Evolutionary conservation across 2,888 invertebrate species (phyloP), one percentile per base, ranked within the genome.

Genomic region (Pristionchus fissidentatus): DNA sequence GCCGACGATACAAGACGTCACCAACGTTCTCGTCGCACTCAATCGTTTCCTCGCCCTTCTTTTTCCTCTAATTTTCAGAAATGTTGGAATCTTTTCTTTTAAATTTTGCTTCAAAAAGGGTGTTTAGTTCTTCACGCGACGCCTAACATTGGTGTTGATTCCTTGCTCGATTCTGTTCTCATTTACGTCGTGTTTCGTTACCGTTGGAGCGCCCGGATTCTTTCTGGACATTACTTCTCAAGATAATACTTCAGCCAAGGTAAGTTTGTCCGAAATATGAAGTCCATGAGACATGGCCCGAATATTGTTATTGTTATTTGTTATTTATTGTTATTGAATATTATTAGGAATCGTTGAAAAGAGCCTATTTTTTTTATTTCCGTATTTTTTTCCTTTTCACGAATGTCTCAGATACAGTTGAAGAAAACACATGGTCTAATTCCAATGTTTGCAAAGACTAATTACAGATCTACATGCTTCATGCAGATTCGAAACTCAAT

Each of bases 381-480:
- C n/a, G n/a, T n/a, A n/a, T n/a, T n/a, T n/a, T n/a, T n/a, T n/a
- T n/a, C n/a, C n/a, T n/a, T n/a, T n/a, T n/a, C n/a, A n/a, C n/a
- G n/a, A n/a, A n/a, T n/a, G n/a, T n/a, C n/a, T n/a, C n/a, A n/a
- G n/a, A n/a, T n/a, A n/a, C n/a, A n/a, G n/a, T n/a, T 3, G 7
- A 70, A 38, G 3, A 41, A 70, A 70, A n/a, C 38, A 41, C 41
- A 38, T 15, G n/a, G 3, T 3, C 13, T 29, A 10, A 32, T 66
- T 38, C 41, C 19, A 57, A 1, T 13, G 8, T n/a, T 3, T 3
- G 26, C 57, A 57, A 4, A n/a, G 26, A 70, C n/a, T 70, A 70
- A 35, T 41, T 75, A 10, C 49, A 75, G 75, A 49, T 75, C 29
- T 75, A 75, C 32, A 75, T 75, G 46, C n/a, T 75, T 26, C 75